phyloP scores from a whole-genome alignment of 1,140 invertebrate genomes.

The Eupristina koningsbergeri region DNA sequence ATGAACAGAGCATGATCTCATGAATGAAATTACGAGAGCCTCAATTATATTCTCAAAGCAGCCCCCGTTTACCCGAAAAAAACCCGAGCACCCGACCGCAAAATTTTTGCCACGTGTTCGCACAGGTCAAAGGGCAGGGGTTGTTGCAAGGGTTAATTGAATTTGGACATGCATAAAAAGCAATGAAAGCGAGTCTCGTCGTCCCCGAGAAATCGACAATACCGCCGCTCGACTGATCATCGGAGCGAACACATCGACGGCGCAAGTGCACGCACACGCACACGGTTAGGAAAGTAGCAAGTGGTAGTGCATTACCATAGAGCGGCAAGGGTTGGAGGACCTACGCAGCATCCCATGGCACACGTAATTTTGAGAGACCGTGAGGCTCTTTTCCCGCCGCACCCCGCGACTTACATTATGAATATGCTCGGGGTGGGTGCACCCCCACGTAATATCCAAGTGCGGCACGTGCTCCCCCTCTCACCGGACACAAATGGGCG shows the following conservation, averaged over 20 bases:
- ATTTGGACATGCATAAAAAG: not conserved
- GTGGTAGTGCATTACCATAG: constrained; percentile 20
- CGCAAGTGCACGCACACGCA: too few species aligned
- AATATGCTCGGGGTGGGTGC: not conserved
- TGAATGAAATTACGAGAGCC: not conserved
- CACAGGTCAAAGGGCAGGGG: too few species aligned
- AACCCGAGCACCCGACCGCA: not conserved
- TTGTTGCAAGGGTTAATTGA: not conserved
- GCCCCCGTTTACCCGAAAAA: not conserved
- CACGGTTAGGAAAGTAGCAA: not conserved
- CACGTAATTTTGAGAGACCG: constrained; percentile 19
- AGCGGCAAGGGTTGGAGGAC: not conserved
- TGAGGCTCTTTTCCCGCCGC: not conserved
- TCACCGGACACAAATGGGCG: not conserved
- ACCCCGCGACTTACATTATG: not conserved
- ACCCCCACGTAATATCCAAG: constrained; percentile 20
- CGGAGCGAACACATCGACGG: too few species aligned
- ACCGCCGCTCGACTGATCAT: too few species aligned
- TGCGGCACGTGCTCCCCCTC: constrained; percentile 19
- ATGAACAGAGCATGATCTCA: not conserved
- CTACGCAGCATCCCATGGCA: not conserved
- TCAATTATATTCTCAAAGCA: not conserved
- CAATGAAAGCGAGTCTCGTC: not conserved
- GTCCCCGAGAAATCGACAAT: not conserved
- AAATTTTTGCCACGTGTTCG: constrained; percentile 1